Evolutionary conservation across 35 echinoderm and acorn worm species (phyloP).

Genomic region (Chiridota heheva): DNA sequence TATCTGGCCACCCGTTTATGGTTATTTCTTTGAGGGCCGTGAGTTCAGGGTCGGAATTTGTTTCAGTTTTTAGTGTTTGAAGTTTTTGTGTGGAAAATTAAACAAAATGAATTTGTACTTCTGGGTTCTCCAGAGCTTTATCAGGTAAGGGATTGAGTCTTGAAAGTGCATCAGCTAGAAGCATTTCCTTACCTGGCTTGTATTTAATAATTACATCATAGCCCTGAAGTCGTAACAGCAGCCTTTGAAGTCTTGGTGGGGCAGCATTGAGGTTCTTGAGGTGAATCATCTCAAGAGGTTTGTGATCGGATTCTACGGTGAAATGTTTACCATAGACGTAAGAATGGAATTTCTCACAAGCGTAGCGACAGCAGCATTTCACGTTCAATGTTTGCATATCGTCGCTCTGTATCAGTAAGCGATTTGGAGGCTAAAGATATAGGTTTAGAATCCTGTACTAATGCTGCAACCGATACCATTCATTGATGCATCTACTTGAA

Average conservation of each 20-base stretch:
- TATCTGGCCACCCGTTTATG: constrained; percentile 13
- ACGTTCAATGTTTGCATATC: constrained; percentile 52
- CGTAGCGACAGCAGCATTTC: constrained; percentile 71
- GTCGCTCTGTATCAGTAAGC: constrained; percentile 37
- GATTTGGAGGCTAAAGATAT: constrained; percentile 45
- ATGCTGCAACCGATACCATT: constrained; percentile 19
- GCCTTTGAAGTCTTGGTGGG: constrained; percentile 30
- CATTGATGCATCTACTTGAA: constrained; percentile 39
- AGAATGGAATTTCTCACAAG: constrained; percentile 50
- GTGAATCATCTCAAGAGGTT: constrained; percentile 53
- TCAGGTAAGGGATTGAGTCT: constrained; percentile 20
- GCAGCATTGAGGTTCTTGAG: constrained; percentile 3
- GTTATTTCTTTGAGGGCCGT: constrained; percentile 3
- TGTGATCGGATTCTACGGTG: constrained; percentile 51
- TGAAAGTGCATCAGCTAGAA: constrained; percentile 26
- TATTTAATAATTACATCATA: constrained; percentile 39
- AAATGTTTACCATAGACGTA: constrained; percentile 51
- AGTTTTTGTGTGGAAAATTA: not conserved
- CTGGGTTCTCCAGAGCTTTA: not conserved
- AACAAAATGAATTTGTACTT: not conserved
- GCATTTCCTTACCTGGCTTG: constrained; percentile 44
- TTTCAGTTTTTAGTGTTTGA: not conserved
- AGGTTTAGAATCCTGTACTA: constrained; percentile 52
- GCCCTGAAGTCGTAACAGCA: constrained; percentile 37
- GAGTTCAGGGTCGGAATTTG: not conserved